Evolutionary conservation across 2,888 invertebrate genomes (phyloP).

Genomic region (Drosophila bunnanda): DNA sequence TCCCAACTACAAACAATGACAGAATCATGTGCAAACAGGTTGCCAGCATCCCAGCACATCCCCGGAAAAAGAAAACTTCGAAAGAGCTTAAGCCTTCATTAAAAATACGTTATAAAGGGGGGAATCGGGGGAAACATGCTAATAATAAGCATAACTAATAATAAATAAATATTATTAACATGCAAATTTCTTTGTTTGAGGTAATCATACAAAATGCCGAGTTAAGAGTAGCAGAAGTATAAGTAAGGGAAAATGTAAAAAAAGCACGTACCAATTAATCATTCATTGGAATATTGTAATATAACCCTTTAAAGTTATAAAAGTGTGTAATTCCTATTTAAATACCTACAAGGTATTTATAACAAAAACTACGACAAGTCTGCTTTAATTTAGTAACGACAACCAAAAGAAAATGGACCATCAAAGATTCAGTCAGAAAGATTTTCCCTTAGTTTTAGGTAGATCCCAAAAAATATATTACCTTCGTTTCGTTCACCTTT

Average conservation of each 20-base stretch:
- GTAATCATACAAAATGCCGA: too few relatives aligned
- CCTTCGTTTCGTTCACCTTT: not conserved
- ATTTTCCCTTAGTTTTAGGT: conserved; percentile 2
- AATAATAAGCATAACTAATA: not conserved
- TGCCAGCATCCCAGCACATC: conserved; percentile 6
- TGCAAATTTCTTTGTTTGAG: too few relatives aligned
- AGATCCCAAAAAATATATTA: not conserved
- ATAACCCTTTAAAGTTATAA: too few relatives aligned
- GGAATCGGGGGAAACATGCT: not conserved
- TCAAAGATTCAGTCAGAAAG: not conserved
- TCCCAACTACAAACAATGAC: conserved; percentile 17
- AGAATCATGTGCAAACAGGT: conserved; percentile 21
- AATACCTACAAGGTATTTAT: not conserved
- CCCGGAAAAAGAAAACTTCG: not conserved
- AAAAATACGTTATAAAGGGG: not conserved
- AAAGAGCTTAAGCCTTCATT: not conserved
- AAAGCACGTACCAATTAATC: too few relatives aligned
- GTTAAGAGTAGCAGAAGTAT: too few relatives aligned
- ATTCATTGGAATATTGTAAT: too few relatives aligned
- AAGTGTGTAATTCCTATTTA: not conserved
- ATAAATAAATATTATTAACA: too few relatives aligned
- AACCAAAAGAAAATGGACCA: not conserved
- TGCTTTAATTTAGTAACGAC: not conserved
- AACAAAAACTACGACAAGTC: not conserved
- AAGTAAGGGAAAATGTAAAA: too few relatives aligned